Conservation (phyloP, 1,140 invertebrate genomes). For the Trichogramma pretiosum region DNA sequence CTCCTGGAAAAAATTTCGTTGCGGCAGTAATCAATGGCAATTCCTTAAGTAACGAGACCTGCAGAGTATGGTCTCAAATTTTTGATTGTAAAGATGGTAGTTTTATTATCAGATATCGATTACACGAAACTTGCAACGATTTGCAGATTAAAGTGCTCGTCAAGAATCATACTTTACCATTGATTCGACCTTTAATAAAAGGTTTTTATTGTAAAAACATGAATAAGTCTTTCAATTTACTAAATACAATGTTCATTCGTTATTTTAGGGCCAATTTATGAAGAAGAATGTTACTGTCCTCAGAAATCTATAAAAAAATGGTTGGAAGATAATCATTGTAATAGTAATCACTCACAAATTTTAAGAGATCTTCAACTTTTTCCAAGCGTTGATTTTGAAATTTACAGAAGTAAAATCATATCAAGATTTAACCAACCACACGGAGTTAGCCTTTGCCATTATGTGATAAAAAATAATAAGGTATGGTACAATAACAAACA, state of each 20-base stretch:
- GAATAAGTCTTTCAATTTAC: too few relatives aligned
- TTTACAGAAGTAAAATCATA: slow-evolving; percentile 55
- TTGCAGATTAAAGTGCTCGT: slow-evolving; percentile 63
- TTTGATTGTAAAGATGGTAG: slow-evolving; percentile 77
- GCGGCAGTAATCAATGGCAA: slow-evolving; percentile 51
- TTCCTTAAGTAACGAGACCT: slow-evolving; percentile 44
- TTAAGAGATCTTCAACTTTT: slow-evolving; percentile 64
- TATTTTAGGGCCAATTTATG: slow-evolving; percentile 58
- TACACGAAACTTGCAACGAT: slow-evolving; percentile 65
- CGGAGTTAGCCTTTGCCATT: slow-evolving; percentile 82
- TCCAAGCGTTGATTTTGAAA: slow-evolving; percentile 61
- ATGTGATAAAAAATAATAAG: slow-evolving; percentile 76
- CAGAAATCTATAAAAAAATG: slow-evolving; percentile 54
- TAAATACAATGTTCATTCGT: slow-evolving; percentile 19
- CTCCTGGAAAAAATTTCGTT: slow-evolving; percentile 32
- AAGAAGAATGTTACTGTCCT: slow-evolving; percentile 83
- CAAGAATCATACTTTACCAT: slow-evolving; percentile 55
- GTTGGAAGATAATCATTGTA: slow-evolving; percentile 62
- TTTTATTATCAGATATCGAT: slow-evolving; percentile 76
- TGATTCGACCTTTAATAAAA: slow-evolving; percentile 32
- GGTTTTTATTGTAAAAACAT: slow-evolving; percentile 1
- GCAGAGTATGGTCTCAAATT: slow-evolving; percentile 64
- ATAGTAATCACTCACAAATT: slow-evolving; percentile 60
- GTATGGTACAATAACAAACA: slow-evolving; percentile 34
- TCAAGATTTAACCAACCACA: slow-evolving; percentile 61